A percentile compares a stretch with the other conserved stretches of the same genome.
These are phyloP conservation scores for Anolis sagrei DNA, from an alignment of 2,113 vertebrate species.

Conservation along the genomic window DNA sequence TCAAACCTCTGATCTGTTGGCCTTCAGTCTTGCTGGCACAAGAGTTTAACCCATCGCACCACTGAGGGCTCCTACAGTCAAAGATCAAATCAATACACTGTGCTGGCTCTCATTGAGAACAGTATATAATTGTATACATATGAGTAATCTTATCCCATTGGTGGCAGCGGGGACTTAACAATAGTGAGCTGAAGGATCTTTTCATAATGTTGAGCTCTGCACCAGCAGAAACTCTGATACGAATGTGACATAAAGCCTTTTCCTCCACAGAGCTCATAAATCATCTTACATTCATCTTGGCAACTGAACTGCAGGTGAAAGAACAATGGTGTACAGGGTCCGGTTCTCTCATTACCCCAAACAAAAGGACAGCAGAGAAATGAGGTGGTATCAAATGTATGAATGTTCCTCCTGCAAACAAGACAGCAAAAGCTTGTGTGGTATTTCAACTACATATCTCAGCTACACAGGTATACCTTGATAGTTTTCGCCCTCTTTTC, in stretches of 20 bases:
- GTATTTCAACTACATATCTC: conserved; percentile 27
- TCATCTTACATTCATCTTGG: conserved; percentile 11
- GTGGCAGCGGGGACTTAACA: not conserved
- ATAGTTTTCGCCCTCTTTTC: conserved; percentile 23
- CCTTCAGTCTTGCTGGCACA: no score
- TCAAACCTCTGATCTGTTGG: no score
- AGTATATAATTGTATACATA: no score
- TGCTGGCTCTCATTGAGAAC: no score
- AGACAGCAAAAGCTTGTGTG: conserved; percentile 45
- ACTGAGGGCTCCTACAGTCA: no score
- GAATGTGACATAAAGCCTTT: not conserved
- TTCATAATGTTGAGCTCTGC: not conserved
- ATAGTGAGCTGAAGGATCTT: not conserved
- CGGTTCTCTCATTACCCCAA: conserved; percentile 30
- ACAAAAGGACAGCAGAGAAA: conserved; percentile 36
- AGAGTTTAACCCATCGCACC: no score
- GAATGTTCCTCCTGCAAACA: conserved; percentile 41
- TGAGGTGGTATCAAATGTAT: conserved; percentile 30
- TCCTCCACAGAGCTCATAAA: not conserved
- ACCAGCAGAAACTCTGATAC: not conserved
- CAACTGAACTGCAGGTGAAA: conserved; percentile 25
- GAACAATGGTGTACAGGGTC: conserved; percentile 17
- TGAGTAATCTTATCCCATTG: no score
- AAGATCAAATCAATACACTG: no score
- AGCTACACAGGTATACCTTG: conserved; percentile 19